Evolutionary conservation across 2,797 vertebrate species (phyloP).

Genomic region (Enteromius viviparus): DNA sequence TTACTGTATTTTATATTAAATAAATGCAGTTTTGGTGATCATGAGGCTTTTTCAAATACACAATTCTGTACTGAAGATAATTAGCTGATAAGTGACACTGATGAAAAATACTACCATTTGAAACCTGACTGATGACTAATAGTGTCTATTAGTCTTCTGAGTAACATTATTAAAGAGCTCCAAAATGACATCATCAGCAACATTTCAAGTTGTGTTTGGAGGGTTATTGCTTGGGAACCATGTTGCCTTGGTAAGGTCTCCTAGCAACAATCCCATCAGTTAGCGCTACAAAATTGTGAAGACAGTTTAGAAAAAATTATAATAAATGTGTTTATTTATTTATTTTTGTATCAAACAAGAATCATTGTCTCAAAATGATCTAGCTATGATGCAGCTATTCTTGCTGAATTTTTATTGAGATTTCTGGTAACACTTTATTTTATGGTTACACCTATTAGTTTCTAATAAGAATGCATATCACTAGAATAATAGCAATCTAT

Average conservation of each 20-base stretch:
- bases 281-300: conserved; percentile 27
- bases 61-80: not conserved
- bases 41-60: not conserved
- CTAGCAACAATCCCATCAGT: conserved; percentile 51
- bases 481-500: too few species aligned
- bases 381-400: not conserved
- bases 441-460: too few species aligned
- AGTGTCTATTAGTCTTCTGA: not conserved
- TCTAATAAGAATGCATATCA: too few species aligned
- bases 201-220: conserved; percentile 12
- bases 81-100: not conserved
- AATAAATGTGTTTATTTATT: not conserved
- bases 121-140: not conserved
- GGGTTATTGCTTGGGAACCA: conserved; percentile 34
- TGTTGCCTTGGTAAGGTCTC: conserved; percentile 27
- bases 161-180: not conserved
- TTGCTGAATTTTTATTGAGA: not conserved
- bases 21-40: not conserved
- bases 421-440: not conserved
- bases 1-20: not conserved
- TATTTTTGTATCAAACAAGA: not conserved
- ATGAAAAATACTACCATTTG: not conserved
- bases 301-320: not conserved
- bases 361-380: not conserved
- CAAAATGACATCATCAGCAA: conserved; percentile 21